These are phyloP conservation scores for Hypena proboscidalis DNA, from an alignment of 2,888 invertebrate species.

Conservation along the genomic window DNA sequence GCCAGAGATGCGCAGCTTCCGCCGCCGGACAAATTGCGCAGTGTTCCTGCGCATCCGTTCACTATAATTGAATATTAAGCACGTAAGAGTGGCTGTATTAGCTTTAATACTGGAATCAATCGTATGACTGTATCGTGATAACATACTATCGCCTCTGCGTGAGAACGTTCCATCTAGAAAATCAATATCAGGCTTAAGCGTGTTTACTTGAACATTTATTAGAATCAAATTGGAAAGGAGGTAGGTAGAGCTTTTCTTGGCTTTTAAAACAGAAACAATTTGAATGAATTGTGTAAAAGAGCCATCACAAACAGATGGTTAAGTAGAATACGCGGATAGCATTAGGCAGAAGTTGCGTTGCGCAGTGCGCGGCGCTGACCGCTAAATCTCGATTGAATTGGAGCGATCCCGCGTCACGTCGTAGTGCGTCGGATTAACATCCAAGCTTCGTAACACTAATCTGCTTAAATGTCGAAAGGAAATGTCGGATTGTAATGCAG, in stretches of 20 bases:
- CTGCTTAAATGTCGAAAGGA: slow-evolving; percentile 85
- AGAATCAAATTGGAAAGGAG: too few relatives aligned
- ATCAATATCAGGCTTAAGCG: slow-evolving; percentile 24
- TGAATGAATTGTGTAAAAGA: too few relatives aligned
- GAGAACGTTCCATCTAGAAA: slow-evolving; percentile 43
- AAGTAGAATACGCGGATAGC: slow-evolving; percentile 30
- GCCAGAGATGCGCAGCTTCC: slow-evolving; percentile 70
- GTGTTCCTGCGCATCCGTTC: slow-evolving; percentile 55
- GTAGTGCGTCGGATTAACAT: slow-evolving; percentile 83
- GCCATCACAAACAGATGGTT: slow-evolving; percentile 20
- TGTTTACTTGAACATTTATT: slow-evolving; percentile 14
- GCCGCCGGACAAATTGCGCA: slow-evolving; percentile 66
- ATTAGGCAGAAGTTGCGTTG: slow-evolving; percentile 40
- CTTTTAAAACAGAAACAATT: too few relatives aligned
- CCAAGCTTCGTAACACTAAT: slow-evolving; percentile 81
- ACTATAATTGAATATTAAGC: slow-evolving; percentile 65
- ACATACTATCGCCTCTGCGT: slow-evolving; percentile 22
- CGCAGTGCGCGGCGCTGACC: slow-evolving; percentile 58
- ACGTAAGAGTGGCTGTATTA: slow-evolving; percentile 43
- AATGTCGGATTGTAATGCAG: slow-evolving; percentile 84
- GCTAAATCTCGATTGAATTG: slow-evolving; percentile 77
- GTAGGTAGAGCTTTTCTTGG: slow-evolving; percentile 30
- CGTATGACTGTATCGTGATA: slow-evolving; percentile 33
- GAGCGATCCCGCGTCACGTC: slow-evolving; percentile 79
- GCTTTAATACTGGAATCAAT: slow-evolving; percentile 43